Conservation (phyloP, 2,888 invertebrate genomes). For the Thymelicus acteon region DNA sequence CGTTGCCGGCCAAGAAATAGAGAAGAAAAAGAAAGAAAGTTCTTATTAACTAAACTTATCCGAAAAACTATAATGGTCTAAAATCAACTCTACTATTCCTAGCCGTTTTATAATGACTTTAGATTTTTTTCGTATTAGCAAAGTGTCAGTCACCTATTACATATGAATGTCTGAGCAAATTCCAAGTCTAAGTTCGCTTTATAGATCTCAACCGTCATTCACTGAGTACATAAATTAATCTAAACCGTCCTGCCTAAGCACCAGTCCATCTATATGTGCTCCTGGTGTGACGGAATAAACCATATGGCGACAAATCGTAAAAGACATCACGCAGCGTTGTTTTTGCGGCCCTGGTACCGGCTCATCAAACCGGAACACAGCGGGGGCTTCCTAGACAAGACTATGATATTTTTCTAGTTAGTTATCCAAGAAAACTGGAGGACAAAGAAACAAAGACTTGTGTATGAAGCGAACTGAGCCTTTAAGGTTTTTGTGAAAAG, state of each 20-base stretch:
- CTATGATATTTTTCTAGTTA: slow-evolving; percentile 14
- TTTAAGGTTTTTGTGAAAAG: too few relatives aligned
- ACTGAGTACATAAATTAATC: neutral
- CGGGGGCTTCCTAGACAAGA: slow-evolving; percentile 10
- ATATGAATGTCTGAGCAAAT: too few relatives aligned
- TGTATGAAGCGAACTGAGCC: too few relatives aligned
- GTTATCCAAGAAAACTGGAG: neutral
- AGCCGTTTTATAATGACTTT: too few relatives aligned
- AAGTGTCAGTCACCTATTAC: too few relatives aligned
- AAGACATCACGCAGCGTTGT: slow-evolving; percentile 20
- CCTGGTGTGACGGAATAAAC: slow-evolving; percentile 32
- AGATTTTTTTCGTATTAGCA: too few relatives aligned
- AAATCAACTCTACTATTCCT: too few relatives aligned
- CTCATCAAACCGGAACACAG: slow-evolving; percentile 20
- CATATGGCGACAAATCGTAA: slow-evolving; percentile 30
- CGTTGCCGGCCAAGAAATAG: too few relatives aligned
- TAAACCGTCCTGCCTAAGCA: neutral
- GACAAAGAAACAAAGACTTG: neutral
- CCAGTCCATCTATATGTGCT: slow-evolving; percentile 4
- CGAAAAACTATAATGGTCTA: too few relatives aligned
- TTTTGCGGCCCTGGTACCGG: slow-evolving; percentile 11
- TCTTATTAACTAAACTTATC: too few relatives aligned
- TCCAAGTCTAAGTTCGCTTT: too few relatives aligned
- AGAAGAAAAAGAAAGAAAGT: too few relatives aligned
- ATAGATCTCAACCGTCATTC: neutral